Conservation (phyloP, 2,797 vertebrate species). For the Gymnothorax javanicus region DNA sequence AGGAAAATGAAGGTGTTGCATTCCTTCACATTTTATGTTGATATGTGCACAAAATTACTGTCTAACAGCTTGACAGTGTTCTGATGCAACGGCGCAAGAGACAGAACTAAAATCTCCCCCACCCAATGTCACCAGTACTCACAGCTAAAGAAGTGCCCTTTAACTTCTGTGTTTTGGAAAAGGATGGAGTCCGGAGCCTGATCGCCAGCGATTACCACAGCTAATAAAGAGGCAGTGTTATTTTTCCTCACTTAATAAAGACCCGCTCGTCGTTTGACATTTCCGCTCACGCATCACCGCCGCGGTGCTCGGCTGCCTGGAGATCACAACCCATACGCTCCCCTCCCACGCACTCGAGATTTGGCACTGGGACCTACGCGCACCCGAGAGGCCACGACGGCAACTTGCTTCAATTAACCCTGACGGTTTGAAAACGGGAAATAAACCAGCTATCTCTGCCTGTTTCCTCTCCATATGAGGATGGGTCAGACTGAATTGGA, state of each 20-base stretch:
- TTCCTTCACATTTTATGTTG: background rate
- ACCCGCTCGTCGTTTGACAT: slow-evolving; percentile 33
- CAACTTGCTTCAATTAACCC: background rate
- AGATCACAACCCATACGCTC: slow-evolving; percentile 27
- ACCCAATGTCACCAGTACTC: background rate
- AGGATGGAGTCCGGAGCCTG: background rate
- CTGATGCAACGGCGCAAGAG: background rate
- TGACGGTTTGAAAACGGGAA: background rate
- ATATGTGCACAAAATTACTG: background rate
- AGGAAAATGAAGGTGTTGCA: background rate
- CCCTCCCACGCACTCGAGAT: background rate
- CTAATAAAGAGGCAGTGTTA: background rate
- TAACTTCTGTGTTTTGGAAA: background rate
- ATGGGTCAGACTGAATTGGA: background rate
- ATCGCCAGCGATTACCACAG: background rate
- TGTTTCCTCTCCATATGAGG: background rate
- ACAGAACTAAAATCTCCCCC: background rate
- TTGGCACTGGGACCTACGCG: background rate
- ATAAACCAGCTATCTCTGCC: background rate
- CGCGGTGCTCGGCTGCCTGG: slow-evolving; percentile 17
- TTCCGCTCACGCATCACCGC: slow-evolving; percentile 35
- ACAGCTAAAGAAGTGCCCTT: background rate
- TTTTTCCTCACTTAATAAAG: background rate
- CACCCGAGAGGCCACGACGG: background rate
- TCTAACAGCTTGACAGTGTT: background rate